Conservation (phyloP, 2,888 invertebrate species). For the Suillia variegata region DNA sequence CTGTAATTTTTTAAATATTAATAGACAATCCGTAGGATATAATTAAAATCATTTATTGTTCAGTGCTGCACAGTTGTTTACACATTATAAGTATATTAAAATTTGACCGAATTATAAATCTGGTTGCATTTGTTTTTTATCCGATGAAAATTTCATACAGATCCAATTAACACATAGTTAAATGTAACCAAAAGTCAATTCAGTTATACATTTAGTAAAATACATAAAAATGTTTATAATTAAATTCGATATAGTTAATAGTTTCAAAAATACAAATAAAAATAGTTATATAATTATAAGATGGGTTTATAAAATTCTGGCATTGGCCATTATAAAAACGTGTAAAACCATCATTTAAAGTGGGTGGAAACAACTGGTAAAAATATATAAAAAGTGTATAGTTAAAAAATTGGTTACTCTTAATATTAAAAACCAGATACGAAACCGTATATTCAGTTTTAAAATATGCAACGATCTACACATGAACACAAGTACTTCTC, state of each 20-base stretch:
- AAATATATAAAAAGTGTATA: neutral
- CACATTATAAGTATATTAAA: conserved; percentile 11
- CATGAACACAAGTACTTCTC: neutral
- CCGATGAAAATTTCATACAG: neutral
- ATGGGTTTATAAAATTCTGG: neutral
- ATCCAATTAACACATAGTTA: neutral
- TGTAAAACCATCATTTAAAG: neutral
- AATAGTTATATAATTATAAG: neutral
- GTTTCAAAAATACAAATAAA: neutral
- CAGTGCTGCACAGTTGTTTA: conserved; percentile 32
- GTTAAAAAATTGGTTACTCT: neutral
- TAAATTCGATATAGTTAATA: neutral
- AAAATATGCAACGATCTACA: neutral
- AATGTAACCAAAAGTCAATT: no score
- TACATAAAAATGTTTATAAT: neutral
- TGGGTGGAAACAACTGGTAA: conserved; percentile 1
- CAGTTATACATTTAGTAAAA: no score
- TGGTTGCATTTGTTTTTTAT: conserved; percentile 1
- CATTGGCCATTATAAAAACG: neutral
- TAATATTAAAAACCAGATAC: neutral
- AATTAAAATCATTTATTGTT: conserved; percentile 23
- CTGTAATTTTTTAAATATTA: no score
- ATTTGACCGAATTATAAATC: neutral
- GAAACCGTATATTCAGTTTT: neutral
- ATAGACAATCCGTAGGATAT: no score